phyloP scores from a whole-genome alignment of 1,140 invertebrate genomes.

The Polypedilum vanderplanki region DNA sequence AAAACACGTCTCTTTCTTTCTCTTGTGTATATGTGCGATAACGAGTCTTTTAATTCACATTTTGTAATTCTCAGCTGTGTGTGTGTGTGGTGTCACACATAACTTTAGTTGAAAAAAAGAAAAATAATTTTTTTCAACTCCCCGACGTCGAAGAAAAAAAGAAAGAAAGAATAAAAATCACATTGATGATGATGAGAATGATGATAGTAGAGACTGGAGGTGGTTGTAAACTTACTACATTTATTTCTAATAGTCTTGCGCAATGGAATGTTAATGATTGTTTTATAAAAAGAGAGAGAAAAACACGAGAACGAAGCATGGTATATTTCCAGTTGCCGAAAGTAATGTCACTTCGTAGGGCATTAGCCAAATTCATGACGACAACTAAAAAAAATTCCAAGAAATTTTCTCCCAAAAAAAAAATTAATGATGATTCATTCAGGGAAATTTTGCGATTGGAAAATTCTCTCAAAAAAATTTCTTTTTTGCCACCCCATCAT shows the following conservation, averaged over 20 bases:
- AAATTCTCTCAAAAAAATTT: no score
- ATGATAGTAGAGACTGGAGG: background rate
- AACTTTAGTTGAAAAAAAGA: no score
- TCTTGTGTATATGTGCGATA: background rate
- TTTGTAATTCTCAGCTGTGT: background rate
- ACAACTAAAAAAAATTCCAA: background rate
- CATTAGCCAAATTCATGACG: no score
- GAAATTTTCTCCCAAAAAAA: background rate
- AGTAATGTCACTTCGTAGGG: slow-evolving; percentile 2
- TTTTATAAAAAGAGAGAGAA: background rate
- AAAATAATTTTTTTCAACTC: background rate
- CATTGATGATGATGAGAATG: slow-evolving; percentile 26
- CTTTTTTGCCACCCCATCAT: background rate
- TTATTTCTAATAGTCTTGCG: background rate
- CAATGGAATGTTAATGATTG: background rate
- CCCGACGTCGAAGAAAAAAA: background rate
- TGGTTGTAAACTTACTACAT: slow-evolving; percentile 24
- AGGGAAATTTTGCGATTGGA: no score
- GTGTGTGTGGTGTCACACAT: background rate
- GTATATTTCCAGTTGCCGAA: background rate
- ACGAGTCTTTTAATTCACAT: background rate
- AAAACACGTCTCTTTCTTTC: background rate
- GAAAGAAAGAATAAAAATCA: slow-evolving; percentile 21
- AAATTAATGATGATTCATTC: background rate
- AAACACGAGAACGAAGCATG: slow-evolving; percentile 12